These are phyloP conservation scores for Pissodes strobi DNA, from an alignment of 1,140 invertebrate species.

Conservation along the genomic window DNA sequence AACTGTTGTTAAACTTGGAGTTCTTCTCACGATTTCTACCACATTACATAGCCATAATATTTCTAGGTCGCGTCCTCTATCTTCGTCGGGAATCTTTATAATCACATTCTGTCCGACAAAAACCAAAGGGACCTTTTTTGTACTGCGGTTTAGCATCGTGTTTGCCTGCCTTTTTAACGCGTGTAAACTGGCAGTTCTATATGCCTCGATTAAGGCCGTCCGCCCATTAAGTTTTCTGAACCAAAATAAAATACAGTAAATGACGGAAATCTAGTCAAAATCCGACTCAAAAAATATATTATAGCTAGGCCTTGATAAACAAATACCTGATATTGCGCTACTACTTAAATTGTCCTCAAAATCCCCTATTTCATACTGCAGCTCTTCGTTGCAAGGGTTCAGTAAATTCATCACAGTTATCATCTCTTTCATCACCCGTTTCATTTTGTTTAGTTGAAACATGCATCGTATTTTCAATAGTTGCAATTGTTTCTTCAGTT, in stretches of 20 bases:
- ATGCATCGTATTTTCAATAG: too few relatives aligned
- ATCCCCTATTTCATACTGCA: too few relatives aligned
- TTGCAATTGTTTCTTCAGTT: too few relatives aligned
- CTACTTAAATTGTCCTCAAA: constrained; percentile 16
- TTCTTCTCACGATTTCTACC: too few relatives aligned
- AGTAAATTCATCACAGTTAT: background rate
- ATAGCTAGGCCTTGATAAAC: background rate
- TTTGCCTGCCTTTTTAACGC: too few relatives aligned
- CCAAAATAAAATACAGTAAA: too few relatives aligned
- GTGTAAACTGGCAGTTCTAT: constrained; percentile 5
- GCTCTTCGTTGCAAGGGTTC: background rate
- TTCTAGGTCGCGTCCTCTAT: constrained; percentile 22
- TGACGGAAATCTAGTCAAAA: too few relatives aligned
- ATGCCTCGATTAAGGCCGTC: background rate
- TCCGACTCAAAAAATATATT: too few relatives aligned
- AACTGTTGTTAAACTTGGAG: too few relatives aligned
- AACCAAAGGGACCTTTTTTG: constrained; percentile 24
- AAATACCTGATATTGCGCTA: background rate
- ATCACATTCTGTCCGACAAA: constrained; percentile 33
- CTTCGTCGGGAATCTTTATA: constrained; percentile 37
- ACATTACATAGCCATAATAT: constrained; percentile 34
- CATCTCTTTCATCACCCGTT: background rate
- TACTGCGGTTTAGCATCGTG: constrained; percentile 14
- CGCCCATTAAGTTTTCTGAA: too few relatives aligned
- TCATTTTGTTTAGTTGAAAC: too few relatives aligned